Base-by-base conservation (phyloP, 1,140 invertebrate species). In the Plodia interpunctella region DNA sequence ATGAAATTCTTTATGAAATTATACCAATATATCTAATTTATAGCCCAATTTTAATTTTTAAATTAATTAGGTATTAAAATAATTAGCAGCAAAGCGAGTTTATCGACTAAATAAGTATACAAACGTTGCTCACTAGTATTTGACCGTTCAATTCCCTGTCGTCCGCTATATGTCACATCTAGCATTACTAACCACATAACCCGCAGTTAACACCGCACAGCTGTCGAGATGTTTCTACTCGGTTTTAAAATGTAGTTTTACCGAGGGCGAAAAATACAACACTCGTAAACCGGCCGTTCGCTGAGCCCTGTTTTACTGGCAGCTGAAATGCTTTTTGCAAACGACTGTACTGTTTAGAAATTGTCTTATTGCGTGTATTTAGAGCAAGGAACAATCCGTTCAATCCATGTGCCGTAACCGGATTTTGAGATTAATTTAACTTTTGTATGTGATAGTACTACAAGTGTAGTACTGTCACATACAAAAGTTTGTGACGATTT, bases 191-290 rank as follows among this genome's bases (percentile, higher is more conserved):
- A 20, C 20, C 66, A 55, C 49, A 0, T 15, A 59, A 49, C 56
- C 13, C 25, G 44, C 53, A 61, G 56, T 61, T 66, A 67, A 65
- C 60, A 62, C 61, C 49, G 49, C 44, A 51, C 71, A 73, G 71
- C 68, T 73, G 71, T 66, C 57, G 61, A 56, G 65, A 70, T 63
- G 58, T 68, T 61, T 66, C 65, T 59, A 61, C 49, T 65, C 49
- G 51, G 68, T 68, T 70, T 73, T 70, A 73, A 68, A 70, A 63
- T 70, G 67, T 68, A 62, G 55, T 62, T 62, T 57, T 49, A 62
- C 64, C 20, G 50, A 60, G 56, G 52, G 51, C 63, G 60, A 49
- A 68, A 65, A 65, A 63, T 60, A 68, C 57, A 53, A 60, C 53
- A 50, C 55, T 68, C 63, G 62, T 65, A 65, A 71, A 65, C 20